These are phyloP conservation scores for Eupsilia transversa DNA, from an alignment of 2,888 invertebrate species.

Conservation along the genomic window DNA sequence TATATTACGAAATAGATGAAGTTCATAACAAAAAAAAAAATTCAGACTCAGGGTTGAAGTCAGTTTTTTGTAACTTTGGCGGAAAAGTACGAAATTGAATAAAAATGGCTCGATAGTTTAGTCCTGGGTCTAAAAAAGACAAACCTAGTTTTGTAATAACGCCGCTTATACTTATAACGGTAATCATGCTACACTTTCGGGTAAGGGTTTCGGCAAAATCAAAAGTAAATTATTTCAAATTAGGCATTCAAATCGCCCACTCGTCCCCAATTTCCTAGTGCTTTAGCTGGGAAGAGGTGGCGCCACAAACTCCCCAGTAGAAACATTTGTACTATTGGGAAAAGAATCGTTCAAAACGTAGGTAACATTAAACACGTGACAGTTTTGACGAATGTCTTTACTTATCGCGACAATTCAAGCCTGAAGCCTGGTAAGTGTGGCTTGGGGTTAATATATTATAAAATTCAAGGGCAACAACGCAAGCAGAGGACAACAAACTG, in stretches of 20 bases:
- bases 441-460: not conserved
- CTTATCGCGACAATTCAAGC: not conserved
- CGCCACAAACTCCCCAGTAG: not conserved
- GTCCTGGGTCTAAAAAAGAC: not conserved
- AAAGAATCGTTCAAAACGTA: not conserved
- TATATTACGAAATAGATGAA: not conserved
- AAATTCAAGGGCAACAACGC: conserved; percentile 19
- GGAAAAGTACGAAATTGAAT: not conserved
- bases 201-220: not conserved
- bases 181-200: not conserved
- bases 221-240: not conserved
- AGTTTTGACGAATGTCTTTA: not conserved
- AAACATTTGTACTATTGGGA: not conserved
- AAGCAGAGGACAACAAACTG: conserved; percentile 1
- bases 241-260: not conserved
- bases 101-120: not conserved
- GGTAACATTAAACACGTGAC: not conserved
- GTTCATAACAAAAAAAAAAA: not conserved
- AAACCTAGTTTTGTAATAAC: not conserved
- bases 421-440: conserved; percentile 5
- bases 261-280: not conserved
- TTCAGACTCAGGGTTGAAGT: not conserved
- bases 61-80: not conserved
- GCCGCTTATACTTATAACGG: no score
- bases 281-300: not conserved